A percentile compares a stretch with the other conserved stretches of the same genome.
Evolutionary conservation across 2,888 invertebrate species (phyloP).

Genomic region (Polyommatus iphigenia): DNA sequence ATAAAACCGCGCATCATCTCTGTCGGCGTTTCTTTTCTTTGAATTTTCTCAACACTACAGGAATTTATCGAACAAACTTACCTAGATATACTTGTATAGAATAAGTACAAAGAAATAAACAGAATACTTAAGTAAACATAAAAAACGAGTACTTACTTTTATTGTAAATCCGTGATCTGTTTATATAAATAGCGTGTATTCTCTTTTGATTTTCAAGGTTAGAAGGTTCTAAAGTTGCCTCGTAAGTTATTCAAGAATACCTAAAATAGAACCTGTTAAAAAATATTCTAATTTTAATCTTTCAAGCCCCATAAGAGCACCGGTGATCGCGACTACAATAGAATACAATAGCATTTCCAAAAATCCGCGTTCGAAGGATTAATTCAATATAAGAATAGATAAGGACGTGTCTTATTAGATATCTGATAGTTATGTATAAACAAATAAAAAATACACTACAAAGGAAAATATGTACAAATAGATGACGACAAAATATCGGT

Average conservation of each 20-base stretch:
- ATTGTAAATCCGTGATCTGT: constrained; percentile 1
- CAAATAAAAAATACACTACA: too few relatives aligned
- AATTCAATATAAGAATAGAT: background rate
- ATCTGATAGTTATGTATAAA: too few relatives aligned
- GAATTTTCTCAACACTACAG: constrained; percentile 37
- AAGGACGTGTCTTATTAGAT: background rate
- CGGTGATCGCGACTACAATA: too few relatives aligned
- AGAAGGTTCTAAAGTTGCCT: background rate
- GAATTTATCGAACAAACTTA: constrained; percentile 35
- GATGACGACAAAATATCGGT: too few relatives aligned
- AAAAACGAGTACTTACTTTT: background rate
- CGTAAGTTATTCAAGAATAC: background rate
- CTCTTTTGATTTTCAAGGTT: constrained; percentile 3
- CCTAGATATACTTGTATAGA: background rate
- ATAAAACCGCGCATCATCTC: constrained; percentile 57
- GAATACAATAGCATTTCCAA: too few relatives aligned
- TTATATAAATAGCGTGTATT: background rate
- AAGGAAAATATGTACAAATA: too few relatives aligned
- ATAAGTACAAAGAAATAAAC: background rate
- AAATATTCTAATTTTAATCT: too few relatives aligned
- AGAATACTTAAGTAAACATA: background rate
- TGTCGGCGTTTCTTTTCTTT: constrained; percentile 47
- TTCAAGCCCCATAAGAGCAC: too few relatives aligned
- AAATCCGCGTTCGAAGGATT: too few relatives aligned
- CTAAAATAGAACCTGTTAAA: background rate